Evolutionary conservation across 2,113 vertebrate genomes (phyloP), one percentile per base, ranked within the genome.

Genomic region (Fulica atra): DNA sequence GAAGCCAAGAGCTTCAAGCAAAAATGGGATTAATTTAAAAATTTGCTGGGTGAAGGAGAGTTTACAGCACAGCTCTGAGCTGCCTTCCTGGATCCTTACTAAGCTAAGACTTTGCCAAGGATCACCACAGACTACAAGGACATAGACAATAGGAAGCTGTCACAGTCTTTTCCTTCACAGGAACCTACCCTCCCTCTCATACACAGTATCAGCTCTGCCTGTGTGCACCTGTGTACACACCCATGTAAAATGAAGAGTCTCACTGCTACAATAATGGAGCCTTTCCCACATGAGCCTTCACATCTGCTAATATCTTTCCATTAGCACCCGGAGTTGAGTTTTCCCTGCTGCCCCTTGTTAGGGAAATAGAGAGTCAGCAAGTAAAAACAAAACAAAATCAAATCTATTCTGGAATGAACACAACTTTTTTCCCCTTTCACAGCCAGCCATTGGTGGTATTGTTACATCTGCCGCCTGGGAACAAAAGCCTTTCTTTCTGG

Each of bases 401-500:
- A 92, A 79, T 57, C 54, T 88, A 26, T 90, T 92, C 88, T 90
- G 54, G 70, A 95, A 88, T 4, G 2, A 88, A 86, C 10, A 23
- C 38, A 72, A 83, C 71, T 93, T 86, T 19, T 94, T 89, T 87
- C 64, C 17, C 44, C 44, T 92, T 92, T 94, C 86, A 83, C 40
- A 87, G 70, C 46, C 61, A 90, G n/a, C 36, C 6, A 42, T 2
- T 26, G 25, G 8, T 66, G 63, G 59, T 59, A 89, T 83, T 91
- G 78, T 93, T 70, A 65, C 31, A 88, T 65, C 54, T 70, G 66
- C 71, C 82, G 78, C 78, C 71, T 73, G 26, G 56, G 25, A 40
- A 85, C 68, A 94, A 94, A 88, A 82, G 71, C 56, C 18, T 93
- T 93, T 81, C 60, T 94, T 81, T 94, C 85, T 90, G 65, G 35